Percentiles rank a stretch among this genome's conserved stretches.
phyloP scores from a whole-genome alignment of 2,888 invertebrate species.

The Drosophila picticornis region DNA sequence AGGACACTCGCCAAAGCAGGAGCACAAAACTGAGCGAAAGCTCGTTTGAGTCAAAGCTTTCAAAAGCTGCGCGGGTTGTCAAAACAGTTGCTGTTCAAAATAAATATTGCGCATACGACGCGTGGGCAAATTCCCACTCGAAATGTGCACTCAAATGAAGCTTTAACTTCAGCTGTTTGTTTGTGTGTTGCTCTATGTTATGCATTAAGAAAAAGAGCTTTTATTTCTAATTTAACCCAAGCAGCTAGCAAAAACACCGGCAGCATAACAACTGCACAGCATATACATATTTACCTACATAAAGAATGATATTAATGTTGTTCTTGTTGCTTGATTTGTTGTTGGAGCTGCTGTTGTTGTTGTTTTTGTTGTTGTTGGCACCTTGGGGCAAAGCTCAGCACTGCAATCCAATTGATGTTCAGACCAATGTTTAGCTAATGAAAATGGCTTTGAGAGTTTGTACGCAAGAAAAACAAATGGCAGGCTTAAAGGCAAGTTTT shows the following conservation, averaged over 20 bases:
- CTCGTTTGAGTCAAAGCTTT: conserved; percentile 60
- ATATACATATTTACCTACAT: conserved; percentile 14
- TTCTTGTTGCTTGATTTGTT: conserved; percentile 7
- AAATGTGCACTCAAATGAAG: conserved; percentile 10
- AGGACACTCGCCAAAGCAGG: conserved; percentile 53
- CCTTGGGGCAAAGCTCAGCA: conserved; percentile 38
- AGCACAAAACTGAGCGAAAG: conserved; percentile 49
- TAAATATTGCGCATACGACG: conserved; percentile 34
- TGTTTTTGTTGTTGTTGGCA: conserved; percentile 3
- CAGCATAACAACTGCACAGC: conserved; percentile 59
- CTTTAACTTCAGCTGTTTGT: conserved; percentile 28
- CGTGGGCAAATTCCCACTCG: conserved; percentile 19
- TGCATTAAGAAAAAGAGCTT: conserved; percentile 63
- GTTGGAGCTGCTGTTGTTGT: not conserved
- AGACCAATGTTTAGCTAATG: conserved; percentile 47
- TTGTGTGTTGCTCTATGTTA: conserved; percentile 12
- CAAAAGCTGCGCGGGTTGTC: conserved; percentile 52
- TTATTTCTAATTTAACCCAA: conserved; percentile 71
- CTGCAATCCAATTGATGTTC: conserved; percentile 47
- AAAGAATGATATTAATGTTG: conserved; percentile 29
- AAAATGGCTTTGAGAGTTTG: conserved; percentile 41
- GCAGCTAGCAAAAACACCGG: conserved; percentile 60
- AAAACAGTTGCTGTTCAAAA: conserved; percentile 16
- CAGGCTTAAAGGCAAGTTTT: not conserved
- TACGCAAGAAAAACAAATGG: not conserved